phyloP scores from a whole-genome alignment of 2,888 invertebrate species.

The Sesamia inferens region DNA sequence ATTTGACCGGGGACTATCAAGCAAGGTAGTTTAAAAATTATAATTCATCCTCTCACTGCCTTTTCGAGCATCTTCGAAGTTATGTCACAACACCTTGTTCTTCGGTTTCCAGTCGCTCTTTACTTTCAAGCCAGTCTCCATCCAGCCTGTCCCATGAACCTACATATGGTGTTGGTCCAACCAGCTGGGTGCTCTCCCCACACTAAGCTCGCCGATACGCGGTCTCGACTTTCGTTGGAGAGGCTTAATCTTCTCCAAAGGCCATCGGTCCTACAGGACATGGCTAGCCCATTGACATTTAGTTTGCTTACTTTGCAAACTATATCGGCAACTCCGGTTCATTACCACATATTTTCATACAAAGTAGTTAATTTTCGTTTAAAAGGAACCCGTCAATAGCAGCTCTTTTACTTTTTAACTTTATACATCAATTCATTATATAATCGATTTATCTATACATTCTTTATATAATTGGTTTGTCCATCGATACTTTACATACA shows the following conservation, averaged over 20 bases:
- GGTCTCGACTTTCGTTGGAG: neutral
- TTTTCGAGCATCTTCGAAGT: neutral
- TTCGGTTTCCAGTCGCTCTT: too few relatives aligned
- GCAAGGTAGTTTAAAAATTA: neutral
- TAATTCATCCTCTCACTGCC: neutral
- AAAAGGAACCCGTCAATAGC: neutral
- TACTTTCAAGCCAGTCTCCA: too few relatives aligned
- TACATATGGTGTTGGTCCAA: neutral
- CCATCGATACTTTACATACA: too few relatives aligned
- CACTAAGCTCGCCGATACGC: neutral
- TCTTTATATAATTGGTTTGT: too few relatives aligned
- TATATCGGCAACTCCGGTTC: neutral
- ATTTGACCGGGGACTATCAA: neutral
- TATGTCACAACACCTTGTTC: too few relatives aligned
- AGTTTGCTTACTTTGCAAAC: neutral
- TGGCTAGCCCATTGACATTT: neutral
- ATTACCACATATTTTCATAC: neutral
- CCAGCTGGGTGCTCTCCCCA: neutral
- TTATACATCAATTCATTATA: too few relatives aligned
- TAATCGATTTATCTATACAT: too few relatives aligned
- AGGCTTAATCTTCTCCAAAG: neutral
- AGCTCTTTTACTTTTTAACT: neutral
- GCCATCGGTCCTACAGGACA: neutral
- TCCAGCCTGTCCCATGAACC: neutral
- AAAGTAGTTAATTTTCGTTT: neutral